A percentile compares a stretch with the other conserved stretches of the same genome.
Evolutionary conservation across 2,113 vertebrate species (phyloP).

Genomic region (Coturnix japonica): DNA sequence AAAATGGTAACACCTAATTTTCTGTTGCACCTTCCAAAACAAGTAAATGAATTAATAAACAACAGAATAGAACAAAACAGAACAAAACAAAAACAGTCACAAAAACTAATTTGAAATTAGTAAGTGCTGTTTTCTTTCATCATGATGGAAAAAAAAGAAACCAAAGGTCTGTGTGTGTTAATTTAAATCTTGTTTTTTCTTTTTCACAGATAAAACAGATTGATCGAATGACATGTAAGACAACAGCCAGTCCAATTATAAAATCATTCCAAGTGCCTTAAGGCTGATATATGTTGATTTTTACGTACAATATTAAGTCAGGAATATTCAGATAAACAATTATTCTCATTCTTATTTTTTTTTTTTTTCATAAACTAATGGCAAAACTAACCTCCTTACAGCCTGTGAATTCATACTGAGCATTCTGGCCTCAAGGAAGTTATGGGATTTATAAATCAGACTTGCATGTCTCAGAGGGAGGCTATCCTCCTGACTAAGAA

Average conservation of each 20-base stretch:
- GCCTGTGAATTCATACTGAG: background rate
- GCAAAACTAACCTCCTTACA: background rate
- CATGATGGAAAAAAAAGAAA: background rate
- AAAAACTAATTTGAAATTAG: background rate
- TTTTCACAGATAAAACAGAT: background rate
- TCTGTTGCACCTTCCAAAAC: background rate
- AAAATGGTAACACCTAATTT: background rate
- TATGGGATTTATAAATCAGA: background rate
- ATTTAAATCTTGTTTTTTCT: background rate
- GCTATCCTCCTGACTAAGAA: background rate
- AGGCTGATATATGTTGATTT: background rate
- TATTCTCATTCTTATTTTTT: too few species aligned
- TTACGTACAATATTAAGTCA: background rate
- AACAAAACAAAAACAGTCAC: background rate
- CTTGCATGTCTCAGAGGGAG: background rate
- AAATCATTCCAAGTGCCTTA: background rate
- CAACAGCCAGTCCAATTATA: rapidly evolving
- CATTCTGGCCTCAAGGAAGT: background rate
- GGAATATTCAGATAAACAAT: background rate
- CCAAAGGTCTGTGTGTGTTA: background rate
- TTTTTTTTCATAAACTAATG: background rate
- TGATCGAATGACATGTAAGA: background rate
- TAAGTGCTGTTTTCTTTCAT: rapidly evolving
- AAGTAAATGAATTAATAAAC: background rate
- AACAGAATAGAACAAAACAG: background rate